phyloP scores from a whole-genome alignment of 2,888 invertebrate genomes.

The Venusia cambrica region DNA sequence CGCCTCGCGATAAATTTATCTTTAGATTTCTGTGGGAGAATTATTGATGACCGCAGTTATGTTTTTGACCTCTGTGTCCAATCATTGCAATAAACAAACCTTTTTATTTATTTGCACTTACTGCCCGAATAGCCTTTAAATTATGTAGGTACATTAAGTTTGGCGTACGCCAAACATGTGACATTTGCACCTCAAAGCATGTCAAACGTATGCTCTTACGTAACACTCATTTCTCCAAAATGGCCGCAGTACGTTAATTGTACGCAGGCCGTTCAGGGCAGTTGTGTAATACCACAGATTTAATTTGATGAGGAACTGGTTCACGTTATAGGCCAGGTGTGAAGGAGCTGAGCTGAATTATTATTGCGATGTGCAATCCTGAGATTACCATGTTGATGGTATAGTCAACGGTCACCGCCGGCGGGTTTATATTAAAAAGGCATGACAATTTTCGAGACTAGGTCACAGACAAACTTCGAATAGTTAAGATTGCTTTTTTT shows the following conservation, averaged over 20 bases:
- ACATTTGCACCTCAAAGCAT: conserved; percentile 25
- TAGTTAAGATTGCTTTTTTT: no score
- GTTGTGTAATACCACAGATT: conserved; percentile 32
- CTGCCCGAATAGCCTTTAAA: conserved; percentile 13
- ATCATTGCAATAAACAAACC: no score
- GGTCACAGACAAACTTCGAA: no score
- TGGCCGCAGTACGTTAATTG: conserved; percentile 24
- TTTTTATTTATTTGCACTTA: no score
- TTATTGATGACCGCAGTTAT: neutral
- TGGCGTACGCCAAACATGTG: conserved; percentile 18
- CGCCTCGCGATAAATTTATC: no score
- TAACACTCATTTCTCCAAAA: conserved; percentile 57
- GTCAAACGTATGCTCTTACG: conserved; percentile 40
- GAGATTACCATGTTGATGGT: conserved; percentile 1
- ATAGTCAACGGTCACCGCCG: no score
- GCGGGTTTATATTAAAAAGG: no score
- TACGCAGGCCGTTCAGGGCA: conserved; percentile 13
- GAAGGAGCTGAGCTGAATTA: conserved; percentile 11
- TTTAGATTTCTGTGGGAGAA: no score
- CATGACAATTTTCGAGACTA: no score
- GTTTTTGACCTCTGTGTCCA: no score
- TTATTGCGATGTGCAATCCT: conserved; percentile 12
- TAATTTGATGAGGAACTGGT: conserved; percentile 48
- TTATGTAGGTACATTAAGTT: no score
- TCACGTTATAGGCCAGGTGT: conserved; percentile 16